Evolutionary conservation across 2,113 vertebrate genomes (phyloP).

Genomic region (Lampris megalopsis): DNA sequence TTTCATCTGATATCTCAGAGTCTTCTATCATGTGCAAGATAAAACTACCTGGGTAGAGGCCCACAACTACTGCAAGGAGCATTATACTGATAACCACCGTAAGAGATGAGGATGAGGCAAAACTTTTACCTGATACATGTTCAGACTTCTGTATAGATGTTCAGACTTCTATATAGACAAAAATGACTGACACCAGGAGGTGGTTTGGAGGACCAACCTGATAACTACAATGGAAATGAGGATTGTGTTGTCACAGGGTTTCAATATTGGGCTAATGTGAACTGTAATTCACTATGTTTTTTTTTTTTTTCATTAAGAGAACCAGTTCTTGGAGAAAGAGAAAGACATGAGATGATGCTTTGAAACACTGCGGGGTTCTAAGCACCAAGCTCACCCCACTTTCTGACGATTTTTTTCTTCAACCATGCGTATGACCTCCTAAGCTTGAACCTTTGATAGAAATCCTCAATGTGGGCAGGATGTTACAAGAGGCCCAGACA

Average conservation of each 20-base stretch:
- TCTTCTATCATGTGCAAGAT: fast-evolving
- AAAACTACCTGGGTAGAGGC: neutral
- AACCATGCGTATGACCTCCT: neutral
- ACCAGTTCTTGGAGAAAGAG: slow-evolving; percentile 39
- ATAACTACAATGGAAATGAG: neutral
- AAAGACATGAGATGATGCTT: slow-evolving; percentile 33
- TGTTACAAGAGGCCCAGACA: slow-evolving; percentile 8
- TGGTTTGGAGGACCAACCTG: slow-evolving; percentile 1
- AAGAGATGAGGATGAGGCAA: neutral
- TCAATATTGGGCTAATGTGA: fast-evolving
- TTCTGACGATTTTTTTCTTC: neutral
- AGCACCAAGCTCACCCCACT: too few species aligned
- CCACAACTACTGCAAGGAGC: slow-evolving; percentile 3
- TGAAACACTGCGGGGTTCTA: slow-evolving; percentile 24
- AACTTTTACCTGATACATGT: too few species aligned
- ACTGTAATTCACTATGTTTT: fast-evolving
- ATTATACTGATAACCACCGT: neutral
- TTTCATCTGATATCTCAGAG: neutral
- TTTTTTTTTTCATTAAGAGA: slow-evolving; percentile 29
- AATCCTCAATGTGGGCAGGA: neutral
- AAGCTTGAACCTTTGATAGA: neutral
- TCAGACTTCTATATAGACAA: slow-evolving; percentile 7
- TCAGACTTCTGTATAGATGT: slow-evolving; percentile 6
- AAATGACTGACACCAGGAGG: neutral
- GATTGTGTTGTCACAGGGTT: neutral